These are phyloP conservation scores for Dysidea cf. avara DNA, from an alignment of 37 sponge, comb jelly and placozoan genomes.

Conservation along the genomic window DNA sequence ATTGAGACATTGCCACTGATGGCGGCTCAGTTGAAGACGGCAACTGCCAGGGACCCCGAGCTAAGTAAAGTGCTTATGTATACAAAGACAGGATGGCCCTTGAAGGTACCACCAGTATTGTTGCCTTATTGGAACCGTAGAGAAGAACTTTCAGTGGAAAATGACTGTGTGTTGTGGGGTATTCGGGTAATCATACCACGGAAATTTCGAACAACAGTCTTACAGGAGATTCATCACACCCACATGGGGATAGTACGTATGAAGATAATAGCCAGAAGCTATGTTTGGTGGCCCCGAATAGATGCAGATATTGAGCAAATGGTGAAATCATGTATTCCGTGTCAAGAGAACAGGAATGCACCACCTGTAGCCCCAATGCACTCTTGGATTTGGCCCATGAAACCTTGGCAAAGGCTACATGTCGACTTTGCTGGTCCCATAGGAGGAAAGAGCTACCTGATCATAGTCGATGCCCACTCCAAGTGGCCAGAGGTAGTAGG, in stretches of 20 bases:
- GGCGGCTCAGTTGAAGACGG: not conserved
- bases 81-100: not conserved
- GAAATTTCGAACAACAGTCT: not conserved
- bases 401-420: conserved; percentile 23
- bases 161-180: conserved; percentile 20
- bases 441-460: not conserved
- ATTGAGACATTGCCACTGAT: conserved; percentile 11
- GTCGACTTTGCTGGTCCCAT: conserved; percentile 26
- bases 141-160: conserved; percentile 4
- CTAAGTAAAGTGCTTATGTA: not conserved
- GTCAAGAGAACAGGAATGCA: conserved; percentile 7
- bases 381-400: conserved; percentile 26
- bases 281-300: conserved; percentile 26
- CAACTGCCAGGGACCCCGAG: not conserved
- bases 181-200: conserved; percentile 1
- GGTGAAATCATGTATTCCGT: conserved; percentile 9
- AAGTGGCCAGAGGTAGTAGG: conserved; percentile 27
- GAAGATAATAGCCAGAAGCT: conserved; percentile 25
- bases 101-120: not conserved
- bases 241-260: conserved; percentile 12
- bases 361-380: conserved; percentile 20
- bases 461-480: conserved; percentile 30
- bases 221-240: not conserved
- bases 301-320: conserved; percentile 7
- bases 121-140: not conserved